Conservation (phyloP, 2,113 vertebrate genomes). For the Boulengeromyrus knoepffleri region DNA sequence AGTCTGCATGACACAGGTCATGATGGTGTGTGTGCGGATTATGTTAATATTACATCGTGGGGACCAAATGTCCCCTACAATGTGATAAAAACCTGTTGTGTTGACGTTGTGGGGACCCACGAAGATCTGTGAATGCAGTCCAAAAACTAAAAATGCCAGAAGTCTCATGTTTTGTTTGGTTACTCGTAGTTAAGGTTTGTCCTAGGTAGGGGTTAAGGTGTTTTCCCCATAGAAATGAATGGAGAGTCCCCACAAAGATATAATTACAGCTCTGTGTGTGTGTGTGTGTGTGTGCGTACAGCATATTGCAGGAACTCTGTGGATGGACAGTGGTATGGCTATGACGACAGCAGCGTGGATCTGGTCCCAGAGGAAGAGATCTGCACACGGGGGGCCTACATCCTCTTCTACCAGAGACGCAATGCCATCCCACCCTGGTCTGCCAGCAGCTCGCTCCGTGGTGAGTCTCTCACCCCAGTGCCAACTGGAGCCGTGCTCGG, state of each 20-base stretch:
- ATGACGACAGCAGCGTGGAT: slow-evolving; percentile 79
- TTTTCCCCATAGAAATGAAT: too few species aligned
- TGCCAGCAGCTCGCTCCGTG: slow-evolving; percentile 68
- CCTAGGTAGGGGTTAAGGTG: too few species aligned
- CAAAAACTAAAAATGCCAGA: not conserved
- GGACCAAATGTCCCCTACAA: too few species aligned
- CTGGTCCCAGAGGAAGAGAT: slow-evolving; percentile 69
- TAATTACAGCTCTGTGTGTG: not conserved
- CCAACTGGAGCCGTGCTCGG: too few species aligned
- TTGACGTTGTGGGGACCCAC: too few species aligned
- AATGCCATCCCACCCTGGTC: slow-evolving; percentile 75
- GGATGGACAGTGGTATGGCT: slow-evolving; percentile 87
- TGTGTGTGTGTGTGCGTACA: slow-evolving; percentile 34
- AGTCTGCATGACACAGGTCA: not conserved
- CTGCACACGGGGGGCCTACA: slow-evolving; percentile 83
- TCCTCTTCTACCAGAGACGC: slow-evolving; percentile 89
- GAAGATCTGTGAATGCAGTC: too few species aligned
- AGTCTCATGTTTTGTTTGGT: too few species aligned
- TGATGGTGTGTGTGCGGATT: not conserved
- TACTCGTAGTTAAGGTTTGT: too few species aligned
- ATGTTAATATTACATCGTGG: too few species aligned
- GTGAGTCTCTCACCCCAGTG: slow-evolving; percentile 46
- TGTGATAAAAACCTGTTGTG: too few species aligned
- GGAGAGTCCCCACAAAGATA: too few species aligned
- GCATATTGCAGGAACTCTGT: slow-evolving; percentile 88